A percentile compares a stretch with the other conserved stretches of the same genome.
Conservation (phyloP, 2,113 vertebrate genomes). For the Danio rerio region DNA sequence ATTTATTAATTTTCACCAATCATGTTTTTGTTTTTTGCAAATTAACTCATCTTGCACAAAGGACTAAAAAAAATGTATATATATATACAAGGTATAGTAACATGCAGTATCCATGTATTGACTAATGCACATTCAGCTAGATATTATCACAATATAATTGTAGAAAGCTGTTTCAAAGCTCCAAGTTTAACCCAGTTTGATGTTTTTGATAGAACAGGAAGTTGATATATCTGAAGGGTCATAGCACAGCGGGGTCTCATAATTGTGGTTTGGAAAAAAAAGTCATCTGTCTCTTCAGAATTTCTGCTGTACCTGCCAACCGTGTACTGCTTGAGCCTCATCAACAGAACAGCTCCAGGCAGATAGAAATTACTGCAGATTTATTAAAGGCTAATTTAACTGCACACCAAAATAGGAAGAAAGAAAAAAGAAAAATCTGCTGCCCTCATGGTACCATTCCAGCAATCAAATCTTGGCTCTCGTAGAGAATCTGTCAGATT, state of each 20-base stretch:
- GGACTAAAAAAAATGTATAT: no score
- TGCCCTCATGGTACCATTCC: not conserved
- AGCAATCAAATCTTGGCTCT: slow-evolving; percentile 8
- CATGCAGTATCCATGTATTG: no score
- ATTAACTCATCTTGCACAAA: no score
- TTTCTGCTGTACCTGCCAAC: slow-evolving; percentile 13
- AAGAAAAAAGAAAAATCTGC: not conserved
- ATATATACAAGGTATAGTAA: no score
- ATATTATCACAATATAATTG: no score
- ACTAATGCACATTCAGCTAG: no score
- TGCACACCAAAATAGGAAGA: not conserved
- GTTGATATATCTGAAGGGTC: not conserved
- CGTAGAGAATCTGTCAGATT: slow-evolving; percentile 10
- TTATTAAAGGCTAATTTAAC: slow-evolving; percentile 33
- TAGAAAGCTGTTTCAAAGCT: not conserved
- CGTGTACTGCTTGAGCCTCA: not conserved
- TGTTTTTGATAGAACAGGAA: slow-evolving; percentile 1
- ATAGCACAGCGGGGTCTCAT: not conserved
- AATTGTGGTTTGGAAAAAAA: not conserved
- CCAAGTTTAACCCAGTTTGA: not conserved
- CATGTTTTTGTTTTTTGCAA: no score
- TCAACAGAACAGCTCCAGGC: slow-evolving; percentile 23
- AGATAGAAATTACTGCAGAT: slow-evolving; percentile 25
- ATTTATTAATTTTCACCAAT: no score
- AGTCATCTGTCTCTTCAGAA: not conserved